Base-by-base conservation (phyloP, 2,888 invertebrate genomes). In the Syrista parreyssii region DNA sequence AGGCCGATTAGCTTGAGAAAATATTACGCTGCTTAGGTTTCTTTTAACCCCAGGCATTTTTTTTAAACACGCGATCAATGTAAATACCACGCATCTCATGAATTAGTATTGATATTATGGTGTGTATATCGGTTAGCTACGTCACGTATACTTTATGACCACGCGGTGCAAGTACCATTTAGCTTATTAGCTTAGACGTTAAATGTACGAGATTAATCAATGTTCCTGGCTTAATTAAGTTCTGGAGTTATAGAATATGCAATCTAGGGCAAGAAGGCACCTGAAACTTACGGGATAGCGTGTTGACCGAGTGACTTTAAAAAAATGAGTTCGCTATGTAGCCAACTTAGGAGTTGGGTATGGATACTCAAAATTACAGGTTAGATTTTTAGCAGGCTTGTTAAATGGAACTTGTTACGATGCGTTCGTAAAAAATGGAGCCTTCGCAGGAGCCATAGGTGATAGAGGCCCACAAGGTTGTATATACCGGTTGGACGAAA, bases 381-480 rank as follows among this genome's bases (percentile, higher is more conserved):
- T 79, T 85, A 71, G 75, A 74, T 68, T 77, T 79, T 75, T 82
- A 82, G 79, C 76, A 78, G 78, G 79, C 77, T 82, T 82, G 85
- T 83, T 85, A 85, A 85, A 85, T 83, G 85, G 83, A 76, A 75
- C 85, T 86, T 83, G 86, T 86, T 85, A 85, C 83, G 71, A 71
- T 12, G 71, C 71, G 71, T 71, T 31, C 12, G 12, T 71, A 71
- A 71, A 74, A 74, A 74, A 30, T 30, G 74, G 35, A 33, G 31
- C 33, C 34, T 32, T 33, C 73, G 1, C n/a, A 12, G 36, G 12
- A 55, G 55, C 55, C 55, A 55, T 55, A 55, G 55, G 55, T 55
- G 55, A 55, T 55, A 55, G 55, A 55, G 55, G 23, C 23, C 55
- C 55, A 23, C 23, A 23, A 55, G 15, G 55, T 23, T 0, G 55